Evolutionary conservation across 2,113 vertebrate genomes (phyloP).

Genomic region (Lepisosteus osseus): DNA sequence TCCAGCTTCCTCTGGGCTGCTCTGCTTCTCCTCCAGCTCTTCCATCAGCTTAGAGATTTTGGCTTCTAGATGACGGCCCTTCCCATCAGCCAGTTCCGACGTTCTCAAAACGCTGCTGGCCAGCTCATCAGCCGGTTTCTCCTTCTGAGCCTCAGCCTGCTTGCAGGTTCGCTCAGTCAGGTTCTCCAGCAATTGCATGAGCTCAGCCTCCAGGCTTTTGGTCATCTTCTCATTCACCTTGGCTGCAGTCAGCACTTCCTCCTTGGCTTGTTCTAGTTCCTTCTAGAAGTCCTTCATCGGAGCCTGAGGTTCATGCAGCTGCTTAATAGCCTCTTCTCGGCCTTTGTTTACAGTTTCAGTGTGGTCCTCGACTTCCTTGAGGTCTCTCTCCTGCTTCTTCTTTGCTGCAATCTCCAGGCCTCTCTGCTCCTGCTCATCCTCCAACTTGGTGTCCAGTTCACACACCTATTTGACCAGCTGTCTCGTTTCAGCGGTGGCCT

Average conservation of each 20-base stretch:
- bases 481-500: conserved; percentile 59
- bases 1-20: conserved; percentile 82
- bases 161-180: conserved; percentile 88
- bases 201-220: conserved; percentile 91
- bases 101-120: conserved; percentile 86
- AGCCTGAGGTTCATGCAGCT: conserved; percentile 88
- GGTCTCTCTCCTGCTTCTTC: conserved; percentile 93
- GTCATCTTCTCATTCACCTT: conserved; percentile 97
- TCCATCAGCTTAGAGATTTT: conserved; percentile 93
- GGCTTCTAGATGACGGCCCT: conserved; percentile 84
- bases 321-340: conserved; percentile 93
- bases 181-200: conserved; percentile 95
- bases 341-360: conserved; percentile 85
- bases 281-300: conserved; percentile 98
- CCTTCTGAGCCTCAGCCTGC: conserved; percentile 90
- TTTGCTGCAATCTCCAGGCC: conserved; percentile 79
- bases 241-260: conserved; percentile 88
- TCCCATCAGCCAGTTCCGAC: conserved; percentile 89
- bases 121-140: conserved; percentile 91
- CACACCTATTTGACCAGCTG: conserved; percentile 93
- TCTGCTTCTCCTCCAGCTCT: conserved; percentile 93
- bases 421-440: conserved; percentile 93
- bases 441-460: conserved; percentile 90
- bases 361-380: conserved; percentile 90
- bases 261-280: conserved; percentile 90